Evolutionary conservation across 2,113 vertebrate genomes (phyloP).

Genomic region (Suricata suricatta): DNA sequence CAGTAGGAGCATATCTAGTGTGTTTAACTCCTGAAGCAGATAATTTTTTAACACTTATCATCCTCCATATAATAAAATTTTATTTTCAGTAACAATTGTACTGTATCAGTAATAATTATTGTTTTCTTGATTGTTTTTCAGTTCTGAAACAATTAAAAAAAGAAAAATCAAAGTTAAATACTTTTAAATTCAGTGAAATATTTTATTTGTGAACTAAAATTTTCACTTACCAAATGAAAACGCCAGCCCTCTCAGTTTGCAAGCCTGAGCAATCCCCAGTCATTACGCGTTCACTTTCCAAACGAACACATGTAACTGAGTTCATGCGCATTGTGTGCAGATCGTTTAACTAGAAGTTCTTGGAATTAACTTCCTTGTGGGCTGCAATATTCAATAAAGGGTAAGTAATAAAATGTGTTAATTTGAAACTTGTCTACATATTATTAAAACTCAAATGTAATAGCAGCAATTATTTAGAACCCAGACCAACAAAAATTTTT

Average conservation of each 20-base stretch:
- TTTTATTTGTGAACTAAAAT: neutral
- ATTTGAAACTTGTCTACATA: neutral
- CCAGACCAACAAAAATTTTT: neutral
- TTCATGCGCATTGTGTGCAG: neutral
- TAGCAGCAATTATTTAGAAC: slow-evolving; percentile 32
- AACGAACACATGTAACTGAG: neutral
- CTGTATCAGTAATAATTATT: neutral
- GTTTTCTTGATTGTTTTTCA: neutral
- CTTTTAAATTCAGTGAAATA: neutral
- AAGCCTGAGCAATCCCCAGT: neutral
- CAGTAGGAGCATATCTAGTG: too few relatives aligned
- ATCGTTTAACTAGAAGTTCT: neutral
- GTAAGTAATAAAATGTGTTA: slow-evolving; percentile 23
- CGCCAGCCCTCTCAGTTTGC: neutral
- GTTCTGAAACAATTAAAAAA: neutral
- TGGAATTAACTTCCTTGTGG: neutral
- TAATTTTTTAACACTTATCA: neutral
- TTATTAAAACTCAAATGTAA: slow-evolving; percentile 34
- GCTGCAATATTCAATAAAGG: slow-evolving; percentile 7
- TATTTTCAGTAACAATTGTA: neutral
- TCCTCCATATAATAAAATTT: neutral
- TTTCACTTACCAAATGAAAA: neutral
- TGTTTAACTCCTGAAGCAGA: neutral
- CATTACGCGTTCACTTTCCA: neutral
- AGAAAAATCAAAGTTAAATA: neutral